These are phyloP conservation scores for Porites australiensis DNA, from an alignment of 64 coral and sea anemone species.

Conservation along the genomic window DNA sequence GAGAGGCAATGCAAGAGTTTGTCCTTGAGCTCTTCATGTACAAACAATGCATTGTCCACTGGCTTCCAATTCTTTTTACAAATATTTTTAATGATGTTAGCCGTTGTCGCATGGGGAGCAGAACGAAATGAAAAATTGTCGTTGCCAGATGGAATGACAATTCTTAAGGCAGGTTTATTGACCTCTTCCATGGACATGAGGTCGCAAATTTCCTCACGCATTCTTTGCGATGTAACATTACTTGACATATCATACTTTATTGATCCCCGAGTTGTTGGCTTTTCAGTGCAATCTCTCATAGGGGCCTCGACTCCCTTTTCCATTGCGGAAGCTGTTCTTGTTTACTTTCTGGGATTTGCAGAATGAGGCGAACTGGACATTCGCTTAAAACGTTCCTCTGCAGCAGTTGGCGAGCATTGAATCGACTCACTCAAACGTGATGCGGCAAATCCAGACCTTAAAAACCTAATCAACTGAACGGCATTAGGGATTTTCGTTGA, in stretches of 20 bases:
- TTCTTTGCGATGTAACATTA: not conserved
- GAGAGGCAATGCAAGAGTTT: not conserved
- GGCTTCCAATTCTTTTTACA: not conserved
- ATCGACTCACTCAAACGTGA: not conserved
- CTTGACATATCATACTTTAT: not conserved
- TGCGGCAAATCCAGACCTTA: not conserved
- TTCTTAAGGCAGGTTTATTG: not conserved
- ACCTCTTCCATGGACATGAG: not conserved
- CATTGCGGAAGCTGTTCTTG: not conserved
- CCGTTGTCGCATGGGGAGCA: not conserved
- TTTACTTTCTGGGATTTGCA: not conserved
- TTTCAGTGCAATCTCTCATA: not conserved
- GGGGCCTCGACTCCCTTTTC: not conserved
- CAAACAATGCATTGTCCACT: slow-evolving; percentile 13
- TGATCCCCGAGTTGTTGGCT: not conserved
- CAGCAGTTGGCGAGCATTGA: not conserved
- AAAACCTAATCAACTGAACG: not conserved
- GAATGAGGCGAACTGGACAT: slow-evolving; percentile 29
- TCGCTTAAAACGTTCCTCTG: not conserved
- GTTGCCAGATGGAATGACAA: not conserved
- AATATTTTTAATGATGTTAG: not conserved
- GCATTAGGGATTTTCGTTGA: slow-evolving; percentile 21
- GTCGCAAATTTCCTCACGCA: not conserved
- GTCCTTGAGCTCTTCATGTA: not conserved
- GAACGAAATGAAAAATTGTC: not conserved